Evolutionary conservation across 2,888 invertebrate species (phyloP).

Genomic region (Conus canariensis): DNA sequence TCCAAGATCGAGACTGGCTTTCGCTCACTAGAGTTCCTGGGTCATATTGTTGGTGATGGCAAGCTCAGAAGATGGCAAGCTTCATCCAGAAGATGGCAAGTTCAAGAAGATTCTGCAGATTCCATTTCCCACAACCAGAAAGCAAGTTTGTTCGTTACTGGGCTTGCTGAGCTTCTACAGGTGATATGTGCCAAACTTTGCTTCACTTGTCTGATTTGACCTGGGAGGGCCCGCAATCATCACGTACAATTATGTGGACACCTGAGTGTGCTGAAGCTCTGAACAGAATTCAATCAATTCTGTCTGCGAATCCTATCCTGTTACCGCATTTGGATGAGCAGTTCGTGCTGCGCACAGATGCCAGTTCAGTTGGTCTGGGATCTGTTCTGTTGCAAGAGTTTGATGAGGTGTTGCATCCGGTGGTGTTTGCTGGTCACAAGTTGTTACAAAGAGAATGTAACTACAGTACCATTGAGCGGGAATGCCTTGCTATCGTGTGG

Average conservation of each 20-base stretch:
- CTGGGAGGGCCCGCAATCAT: background rate
- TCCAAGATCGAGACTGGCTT: background rate
- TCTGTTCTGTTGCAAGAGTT: background rate
- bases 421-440: too few species aligned
- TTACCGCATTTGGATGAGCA: background rate
- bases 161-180: slow-evolving; percentile 52
- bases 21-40: too few species aligned
- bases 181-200: slow-evolving; percentile 51
- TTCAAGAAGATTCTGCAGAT: background rate
- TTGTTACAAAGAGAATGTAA: too few species aligned
- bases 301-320: slow-evolving; percentile 49
- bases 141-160: slow-evolving; percentile 41
- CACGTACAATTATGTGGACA: slow-evolving; percentile 42
- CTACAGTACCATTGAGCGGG: too few species aligned
- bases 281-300: slow-evolving; percentile 40
- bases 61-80: too few species aligned
- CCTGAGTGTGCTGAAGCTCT: slow-evolving; percentile 49
- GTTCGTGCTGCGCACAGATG: slow-evolving; percentile 1
- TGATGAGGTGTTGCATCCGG: background rate
- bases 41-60: background rate
- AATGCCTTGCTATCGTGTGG: too few species aligned
- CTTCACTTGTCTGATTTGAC: slow-evolving; percentile 43
- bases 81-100: background rate
- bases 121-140: slow-evolving; percentile 35
- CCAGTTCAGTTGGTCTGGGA: background rate